These are phyloP conservation scores for Chaetura pelagica DNA, from an alignment of 2,113 vertebrate species.

Conservation along the genomic window DNA sequence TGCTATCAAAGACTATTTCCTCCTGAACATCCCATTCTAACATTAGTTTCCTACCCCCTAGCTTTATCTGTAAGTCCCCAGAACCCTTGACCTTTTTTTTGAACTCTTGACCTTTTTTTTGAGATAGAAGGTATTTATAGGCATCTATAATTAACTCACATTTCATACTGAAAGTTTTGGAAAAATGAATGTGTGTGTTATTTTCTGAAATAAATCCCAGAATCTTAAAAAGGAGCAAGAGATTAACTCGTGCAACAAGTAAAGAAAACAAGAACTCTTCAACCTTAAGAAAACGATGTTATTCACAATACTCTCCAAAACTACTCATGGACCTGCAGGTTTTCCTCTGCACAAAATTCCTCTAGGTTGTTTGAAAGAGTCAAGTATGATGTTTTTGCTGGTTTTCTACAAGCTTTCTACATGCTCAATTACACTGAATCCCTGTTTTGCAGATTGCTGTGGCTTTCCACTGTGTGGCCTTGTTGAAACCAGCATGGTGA, in stretches of 20 bases:
- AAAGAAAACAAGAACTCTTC: neutral
- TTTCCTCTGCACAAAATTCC: neutral
- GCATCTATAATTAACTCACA: neutral
- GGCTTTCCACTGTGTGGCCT: neutral
- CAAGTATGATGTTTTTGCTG: neutral
- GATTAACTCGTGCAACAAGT: neutral
- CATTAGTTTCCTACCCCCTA: neutral
- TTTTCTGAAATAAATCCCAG: neutral
- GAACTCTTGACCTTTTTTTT: neutral
- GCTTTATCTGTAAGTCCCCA: neutral
- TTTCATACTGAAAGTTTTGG: neutral
- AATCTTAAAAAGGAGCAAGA: neutral
- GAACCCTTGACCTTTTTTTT: neutral
- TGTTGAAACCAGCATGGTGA: neutral
- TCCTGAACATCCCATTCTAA: neutral
- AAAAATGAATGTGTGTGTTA: neutral
- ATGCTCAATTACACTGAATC: neutral
- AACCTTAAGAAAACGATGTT: neutral
- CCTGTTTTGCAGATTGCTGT: neutral
- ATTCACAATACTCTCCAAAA: neutral
- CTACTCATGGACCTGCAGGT: neutral
- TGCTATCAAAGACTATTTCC: neutral
- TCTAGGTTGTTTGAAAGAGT: neutral
- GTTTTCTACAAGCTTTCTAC: neutral
- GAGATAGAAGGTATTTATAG: neutral